Conservation (phyloP, 2,113 vertebrate genomes). For the Elaphurus davidianus region DNA sequence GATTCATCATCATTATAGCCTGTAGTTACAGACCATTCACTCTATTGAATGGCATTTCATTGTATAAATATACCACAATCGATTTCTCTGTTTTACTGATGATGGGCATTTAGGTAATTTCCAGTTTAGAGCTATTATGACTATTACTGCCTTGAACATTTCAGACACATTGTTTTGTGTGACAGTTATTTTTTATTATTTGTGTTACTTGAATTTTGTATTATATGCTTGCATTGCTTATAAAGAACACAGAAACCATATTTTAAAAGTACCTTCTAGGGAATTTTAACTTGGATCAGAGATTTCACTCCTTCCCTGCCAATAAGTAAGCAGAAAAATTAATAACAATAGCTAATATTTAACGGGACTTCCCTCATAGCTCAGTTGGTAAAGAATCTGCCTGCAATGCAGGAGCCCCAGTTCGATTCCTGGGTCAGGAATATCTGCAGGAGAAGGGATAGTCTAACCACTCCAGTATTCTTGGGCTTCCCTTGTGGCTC, state of each 20-base stretch:
- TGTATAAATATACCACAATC: not conserved
- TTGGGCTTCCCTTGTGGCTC: not conserved
- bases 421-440: not conserved
- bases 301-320: not conserved
- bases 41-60: not conserved
- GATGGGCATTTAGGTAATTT: not conserved
- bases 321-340: not conserved
- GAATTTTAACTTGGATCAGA: not conserved
- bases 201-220: not conserved
- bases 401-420: not conserved
- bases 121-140: not conserved
- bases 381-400: not conserved
- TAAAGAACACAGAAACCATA: not conserved
- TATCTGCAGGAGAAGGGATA: not conserved
- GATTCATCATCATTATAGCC: not conserved
- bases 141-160: not conserved
- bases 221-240: not conserved
- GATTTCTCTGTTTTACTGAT: not conserved
- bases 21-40: not conserved
- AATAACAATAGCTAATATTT: not conserved
- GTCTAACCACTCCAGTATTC: not conserved
- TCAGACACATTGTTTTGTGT: not conserved
- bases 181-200: not conserved
- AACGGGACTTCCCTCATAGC: not conserved
- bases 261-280: not conserved